Evolutionary conservation across 35 echinoderm and acorn worm species (phyloP), one percentile per base, ranked within the genome.

Genomic region (Hemicentrotus pulcherrimus): DNA sequence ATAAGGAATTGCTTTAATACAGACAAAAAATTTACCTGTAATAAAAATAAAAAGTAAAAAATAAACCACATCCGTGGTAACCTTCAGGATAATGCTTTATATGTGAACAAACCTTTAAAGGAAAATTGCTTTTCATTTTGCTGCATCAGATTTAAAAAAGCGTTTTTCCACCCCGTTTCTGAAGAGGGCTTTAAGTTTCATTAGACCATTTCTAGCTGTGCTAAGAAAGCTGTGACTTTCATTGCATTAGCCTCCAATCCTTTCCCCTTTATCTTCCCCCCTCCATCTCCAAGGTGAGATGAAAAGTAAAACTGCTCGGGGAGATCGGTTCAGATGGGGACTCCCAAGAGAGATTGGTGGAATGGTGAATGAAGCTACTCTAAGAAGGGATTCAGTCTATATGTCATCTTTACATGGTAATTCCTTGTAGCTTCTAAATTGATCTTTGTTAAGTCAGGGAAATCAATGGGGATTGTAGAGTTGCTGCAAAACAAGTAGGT

Each of bases 351-450:
- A 5, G 65, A n/a, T 78, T 78, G 65, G 15, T 6, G 28, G 65
- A 78, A 78, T 78, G 65, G 22, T 78, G 65, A 78, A 78, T 78
- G 65, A 78, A 78, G 65, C 28, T 78, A 55, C 6, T 55, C 50
- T 14, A 78, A 22, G 65, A 78, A 78, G 65, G 28, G 22, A 22
- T 78, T n/a, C 19, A 22, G 22, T 78, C 50, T 55, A 14, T 15
- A 55, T 55, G 50, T 55, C 65, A 78, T 78, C 22, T 28, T 78
- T 55, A 55, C 50, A 55, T 2, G 9, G 50, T 55, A 78, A 78
- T 78, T 78, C 65, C 65, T 78, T 78, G 65, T 78, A 78, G 22
- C 65, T 78, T 78, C 65, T 78, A 78, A 78, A 78, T 78, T 78
- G 65, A 78, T 78, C 65, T 78, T 78, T 78, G 65, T 22, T 78